Conservation (phyloP, 2,888 invertebrate genomes). For the Nomada goodeniana region DNA sequence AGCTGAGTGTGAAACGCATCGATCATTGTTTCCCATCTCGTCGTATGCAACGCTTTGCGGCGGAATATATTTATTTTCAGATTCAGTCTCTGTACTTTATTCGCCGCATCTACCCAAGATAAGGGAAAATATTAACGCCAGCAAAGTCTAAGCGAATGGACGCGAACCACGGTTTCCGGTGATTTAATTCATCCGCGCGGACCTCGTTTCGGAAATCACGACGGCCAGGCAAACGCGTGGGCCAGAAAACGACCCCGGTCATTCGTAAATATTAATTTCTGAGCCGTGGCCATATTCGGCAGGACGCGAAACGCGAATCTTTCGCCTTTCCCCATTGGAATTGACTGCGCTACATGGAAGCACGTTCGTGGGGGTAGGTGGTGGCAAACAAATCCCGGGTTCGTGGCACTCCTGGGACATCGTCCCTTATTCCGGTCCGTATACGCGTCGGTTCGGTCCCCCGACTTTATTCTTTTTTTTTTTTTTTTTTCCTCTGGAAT, state of each 20-base stretch:
- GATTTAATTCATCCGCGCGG: slow-evolving; percentile 7
- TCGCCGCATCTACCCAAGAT: no score
- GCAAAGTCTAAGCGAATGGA: neutral
- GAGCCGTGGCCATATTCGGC: slow-evolving; percentile 45
- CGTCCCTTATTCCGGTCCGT: slow-evolving; percentile 63
- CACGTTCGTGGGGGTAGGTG: slow-evolving; percentile 68
- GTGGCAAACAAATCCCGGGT: slow-evolving; percentile 78
- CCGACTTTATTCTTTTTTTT: slow-evolving; percentile 40
- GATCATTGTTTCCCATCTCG: no score
- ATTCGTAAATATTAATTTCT: slow-evolving; percentile 69
- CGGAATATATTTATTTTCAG: no score
- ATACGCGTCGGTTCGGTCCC: slow-evolving; percentile 58
- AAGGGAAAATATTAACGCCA: no score
- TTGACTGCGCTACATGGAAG: slow-evolving; percentile 73
- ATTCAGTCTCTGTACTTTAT: no score
- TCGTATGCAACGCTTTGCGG: no score
- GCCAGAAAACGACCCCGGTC: slow-evolving; percentile 22
- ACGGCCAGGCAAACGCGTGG: neutral
- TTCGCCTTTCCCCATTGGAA: slow-evolving; percentile 56
- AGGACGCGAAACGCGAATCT: slow-evolving; percentile 49
- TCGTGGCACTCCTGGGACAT: slow-evolving; percentile 75
- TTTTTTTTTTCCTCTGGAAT: slow-evolving; percentile 5
- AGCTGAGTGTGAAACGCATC: no score
- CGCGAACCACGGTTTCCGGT: neutral
- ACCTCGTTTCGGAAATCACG: slow-evolving; percentile 18